These are phyloP conservation scores for Falco novaeseelandiae DNA, from an alignment of 2,797 vertebrate species.

Conservation along the genomic window DNA sequence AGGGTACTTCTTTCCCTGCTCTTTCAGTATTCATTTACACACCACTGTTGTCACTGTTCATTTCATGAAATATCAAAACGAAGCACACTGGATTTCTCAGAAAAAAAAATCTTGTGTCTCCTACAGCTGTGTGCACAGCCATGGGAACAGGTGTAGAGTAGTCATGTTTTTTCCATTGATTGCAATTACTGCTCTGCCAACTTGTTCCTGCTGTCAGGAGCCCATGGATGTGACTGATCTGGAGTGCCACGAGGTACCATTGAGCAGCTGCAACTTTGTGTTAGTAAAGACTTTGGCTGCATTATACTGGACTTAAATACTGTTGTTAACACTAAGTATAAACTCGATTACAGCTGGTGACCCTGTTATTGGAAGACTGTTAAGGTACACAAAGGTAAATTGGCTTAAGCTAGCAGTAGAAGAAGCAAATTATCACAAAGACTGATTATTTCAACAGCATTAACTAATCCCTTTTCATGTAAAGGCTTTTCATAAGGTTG, in stretches of 20 bases:
- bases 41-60: background rate
- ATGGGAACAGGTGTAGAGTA: background rate
- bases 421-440: background rate
- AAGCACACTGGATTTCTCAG: background rate
- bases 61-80: background rate
- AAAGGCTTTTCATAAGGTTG: background rate
- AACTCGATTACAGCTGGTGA: background rate
- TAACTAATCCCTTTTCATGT: background rate
- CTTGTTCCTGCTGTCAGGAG: background rate
- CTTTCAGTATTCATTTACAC: background rate
- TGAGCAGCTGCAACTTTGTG: background rate
- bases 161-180: background rate
- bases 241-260: background rate
- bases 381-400: background rate
- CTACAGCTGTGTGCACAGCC: background rate
- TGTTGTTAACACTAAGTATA: background rate
- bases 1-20: background rate
- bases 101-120: background rate
- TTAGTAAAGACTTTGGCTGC: background rate
- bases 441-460: constrained; percentile 10
- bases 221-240: background rate
- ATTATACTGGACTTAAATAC: background rate
- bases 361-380: background rate
- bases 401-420: background rate
- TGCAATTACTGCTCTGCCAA: background rate